Evolutionary conservation across 2,113 vertebrate genomes (phyloP).

Genomic region (Nicator chloris): DNA sequence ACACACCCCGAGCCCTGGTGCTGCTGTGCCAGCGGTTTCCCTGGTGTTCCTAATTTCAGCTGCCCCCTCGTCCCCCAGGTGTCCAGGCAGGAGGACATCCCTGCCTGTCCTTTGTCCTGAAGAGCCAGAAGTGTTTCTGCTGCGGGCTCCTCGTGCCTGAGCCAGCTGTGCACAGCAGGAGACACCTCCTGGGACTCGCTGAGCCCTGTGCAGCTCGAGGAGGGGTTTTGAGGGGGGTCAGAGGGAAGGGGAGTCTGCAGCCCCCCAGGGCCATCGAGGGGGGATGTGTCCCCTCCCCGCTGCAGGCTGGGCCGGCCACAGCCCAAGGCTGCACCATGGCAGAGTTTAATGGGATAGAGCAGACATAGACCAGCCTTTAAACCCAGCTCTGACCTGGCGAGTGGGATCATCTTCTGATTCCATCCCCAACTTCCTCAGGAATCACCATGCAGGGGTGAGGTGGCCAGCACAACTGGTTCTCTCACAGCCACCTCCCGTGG

Average conservation of each 20-base stretch:
- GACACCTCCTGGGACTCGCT: neutral
- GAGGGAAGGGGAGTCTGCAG: neutral
- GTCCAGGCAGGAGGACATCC: neutral
- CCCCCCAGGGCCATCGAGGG: accelerated
- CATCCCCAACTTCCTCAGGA: neutral
- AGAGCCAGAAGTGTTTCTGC: neutral
- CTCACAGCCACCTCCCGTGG: neutral
- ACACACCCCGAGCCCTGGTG: accelerated
- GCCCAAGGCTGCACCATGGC: neutral
- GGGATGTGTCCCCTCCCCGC: neutral
- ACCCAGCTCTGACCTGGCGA: neutral
- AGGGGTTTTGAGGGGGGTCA: neutral
- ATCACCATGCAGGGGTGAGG: accelerated
- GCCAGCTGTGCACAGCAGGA: neutral
- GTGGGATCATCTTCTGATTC: neutral
- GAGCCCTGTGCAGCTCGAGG: neutral
- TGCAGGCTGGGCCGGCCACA: neutral
- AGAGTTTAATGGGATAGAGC: neutral
- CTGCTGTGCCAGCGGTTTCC: neutral
- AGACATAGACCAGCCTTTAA: neutral
- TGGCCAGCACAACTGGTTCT: neutral
- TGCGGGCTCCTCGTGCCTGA: accelerated
- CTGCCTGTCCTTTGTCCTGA: neutral
- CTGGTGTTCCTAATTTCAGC: neutral
- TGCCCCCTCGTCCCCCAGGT: neutral